phyloP scores from a whole-genome alignment of 2,797 vertebrate genomes.

The Xenopus petersii region DNA sequence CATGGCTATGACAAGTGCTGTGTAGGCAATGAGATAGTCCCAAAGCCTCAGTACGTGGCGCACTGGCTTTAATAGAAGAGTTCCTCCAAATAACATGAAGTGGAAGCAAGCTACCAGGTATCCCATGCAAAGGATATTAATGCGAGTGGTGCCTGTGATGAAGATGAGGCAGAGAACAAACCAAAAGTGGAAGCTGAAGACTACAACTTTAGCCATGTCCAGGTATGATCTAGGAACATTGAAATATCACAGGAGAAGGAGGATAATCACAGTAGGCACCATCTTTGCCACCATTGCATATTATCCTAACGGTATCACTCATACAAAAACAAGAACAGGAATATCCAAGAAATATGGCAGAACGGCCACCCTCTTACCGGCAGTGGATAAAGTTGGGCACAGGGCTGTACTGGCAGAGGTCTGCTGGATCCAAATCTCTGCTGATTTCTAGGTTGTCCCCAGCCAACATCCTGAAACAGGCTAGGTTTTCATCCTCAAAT shows the following conservation, averaged over 20 bases:
- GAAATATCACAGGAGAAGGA: not conserved
- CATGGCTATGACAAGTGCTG: slow-evolving; percentile 66
- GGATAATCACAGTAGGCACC: too few species aligned
- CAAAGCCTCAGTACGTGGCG: slow-evolving; percentile 63
- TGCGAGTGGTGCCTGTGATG: slow-evolving; percentile 70
- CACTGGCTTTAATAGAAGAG: slow-evolving; percentile 69
- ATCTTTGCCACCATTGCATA: too few species aligned
- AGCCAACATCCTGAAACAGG: slow-evolving; percentile 57
- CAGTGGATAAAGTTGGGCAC: slow-evolving; percentile 68
- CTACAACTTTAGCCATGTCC: slow-evolving; percentile 73
- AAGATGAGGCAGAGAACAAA: slow-evolving; percentile 78
- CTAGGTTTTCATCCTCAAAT: slow-evolving; percentile 71
- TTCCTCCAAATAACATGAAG: slow-evolving; percentile 73
- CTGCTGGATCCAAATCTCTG: slow-evolving; percentile 62
- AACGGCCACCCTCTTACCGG: slow-evolving; percentile 49
- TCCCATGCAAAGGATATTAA: slow-evolving; percentile 71
- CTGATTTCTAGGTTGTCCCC: slow-evolving; percentile 73
- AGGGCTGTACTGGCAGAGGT: slow-evolving; percentile 65
- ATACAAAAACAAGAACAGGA: too few species aligned
- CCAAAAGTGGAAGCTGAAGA: slow-evolving; percentile 78
- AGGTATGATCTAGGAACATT: slow-evolving; percentile 60
- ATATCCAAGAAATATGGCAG: too few species aligned
- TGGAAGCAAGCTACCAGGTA: slow-evolving; percentile 76
- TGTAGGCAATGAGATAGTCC: slow-evolving; percentile 71
- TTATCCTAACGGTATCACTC: too few species aligned